A percentile compares a stretch with the other conserved stretches of the same genome.
phyloP scores from a whole-genome alignment of 2,113 vertebrate genomes.

The Hystrix cristata region DNA sequence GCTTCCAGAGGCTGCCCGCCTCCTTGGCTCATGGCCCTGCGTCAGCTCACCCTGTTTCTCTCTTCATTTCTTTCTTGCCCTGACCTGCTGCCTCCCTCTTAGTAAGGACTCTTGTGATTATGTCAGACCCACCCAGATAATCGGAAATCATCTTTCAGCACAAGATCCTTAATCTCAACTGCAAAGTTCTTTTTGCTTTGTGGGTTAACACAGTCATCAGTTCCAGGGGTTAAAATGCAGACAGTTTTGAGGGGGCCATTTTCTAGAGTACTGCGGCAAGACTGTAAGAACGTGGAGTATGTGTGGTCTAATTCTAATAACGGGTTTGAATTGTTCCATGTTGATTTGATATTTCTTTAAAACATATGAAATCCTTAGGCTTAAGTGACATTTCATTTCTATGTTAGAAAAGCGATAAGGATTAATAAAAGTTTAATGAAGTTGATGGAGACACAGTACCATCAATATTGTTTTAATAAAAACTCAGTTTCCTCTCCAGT shows the following conservation, averaged over 20 bases:
- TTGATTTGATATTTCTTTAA: neutral
- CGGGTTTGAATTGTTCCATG: neutral
- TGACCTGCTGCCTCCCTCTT: neutral
- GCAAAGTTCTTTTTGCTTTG: neutral
- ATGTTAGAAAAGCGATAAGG: constrained; percentile 37
- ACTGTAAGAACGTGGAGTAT: neutral
- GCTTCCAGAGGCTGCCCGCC: no score
- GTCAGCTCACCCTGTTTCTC: neutral
- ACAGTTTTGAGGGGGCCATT: neutral
- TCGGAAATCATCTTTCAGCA: neutral
- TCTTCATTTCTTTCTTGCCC: neutral
- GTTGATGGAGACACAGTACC: constrained; percentile 10
- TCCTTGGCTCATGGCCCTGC: neutral
- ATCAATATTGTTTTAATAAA: constrained; percentile 35
- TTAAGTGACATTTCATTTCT: constrained; percentile 65
- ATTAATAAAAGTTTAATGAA: constrained; percentile 61
- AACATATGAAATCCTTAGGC: constrained; percentile 41
- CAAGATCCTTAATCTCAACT: neutral
- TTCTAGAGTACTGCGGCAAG: neutral
- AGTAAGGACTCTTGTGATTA: neutral
- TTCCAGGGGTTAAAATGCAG: neutral
- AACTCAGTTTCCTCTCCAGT: constrained; percentile 10
- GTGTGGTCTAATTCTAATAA: neutral
- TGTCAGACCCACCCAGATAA: neutral
- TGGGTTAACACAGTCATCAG: neutral